Evolutionary conservation across 2,888 invertebrate species (phyloP), one percentile per base, ranked within the genome.

Genomic region (Acrobasis repandana): DNA sequence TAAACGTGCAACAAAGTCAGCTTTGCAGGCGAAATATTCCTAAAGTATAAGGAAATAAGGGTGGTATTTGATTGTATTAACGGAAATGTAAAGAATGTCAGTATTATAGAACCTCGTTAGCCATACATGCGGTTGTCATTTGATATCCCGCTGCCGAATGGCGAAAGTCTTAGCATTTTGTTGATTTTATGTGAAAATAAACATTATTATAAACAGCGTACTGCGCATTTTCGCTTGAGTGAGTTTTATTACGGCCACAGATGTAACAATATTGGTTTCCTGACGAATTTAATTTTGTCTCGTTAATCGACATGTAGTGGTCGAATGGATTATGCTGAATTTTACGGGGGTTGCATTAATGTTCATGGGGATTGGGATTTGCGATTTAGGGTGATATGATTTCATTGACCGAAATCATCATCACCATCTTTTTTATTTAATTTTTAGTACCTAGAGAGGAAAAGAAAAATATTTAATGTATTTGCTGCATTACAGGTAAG

Each of bases 261-360:
- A 83, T 86, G 83, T 82, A 81, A 76, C 83, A 82, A 80, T 87
- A 84, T 84, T 80, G 82, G 79, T 82, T 81, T 79, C 72, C 76
- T 73, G 73, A 80, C 80, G 85, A 87, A 85, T 88, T 89, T 86
- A 87, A 90, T 89, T 90, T 84, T 78, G 83, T 78, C 78, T 82
- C 88, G 88, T 90, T 89, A 87, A 90, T 87, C 83, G 85, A 79
- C 79, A 81, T n/a, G 79, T 73, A 76, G 75, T 80, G 79, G 82
- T 80, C 72, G 76, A 75, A 71, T 80, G 88, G 86, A 86, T 90
- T 86, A 88, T 82, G 79, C 74, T 72, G 71, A 79, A 79, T 83
- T 78, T 83, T 75, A 81, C 77, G 76, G 72, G 66, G 68, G 69
- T 65, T 67, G 67, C 71, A 68, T 71, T 73, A 68, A 71, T 69